Base-by-base conservation (phyloP, 2,113 vertebrate species). In the Empidonax traillii region DNA sequence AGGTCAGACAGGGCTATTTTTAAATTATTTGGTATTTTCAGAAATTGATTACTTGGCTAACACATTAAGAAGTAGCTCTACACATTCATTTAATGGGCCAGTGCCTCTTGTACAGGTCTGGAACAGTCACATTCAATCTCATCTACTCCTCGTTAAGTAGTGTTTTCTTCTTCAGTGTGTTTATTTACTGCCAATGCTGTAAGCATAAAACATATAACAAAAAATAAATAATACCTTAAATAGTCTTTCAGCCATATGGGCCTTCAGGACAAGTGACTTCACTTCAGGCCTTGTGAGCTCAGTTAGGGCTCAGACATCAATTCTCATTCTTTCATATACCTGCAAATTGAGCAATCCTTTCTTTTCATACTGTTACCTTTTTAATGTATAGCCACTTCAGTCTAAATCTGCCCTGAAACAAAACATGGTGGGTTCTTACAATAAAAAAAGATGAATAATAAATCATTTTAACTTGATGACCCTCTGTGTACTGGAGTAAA, bases 1-100 rank as follows among this genome's bases (percentile, higher is more conserved):
- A 94, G 95, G 97, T 97, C 96, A 96, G 94, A 95, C 35, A 84
- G 59, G 94, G 94, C 69, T 97, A 85, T 95, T 98, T 98, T 97
- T 72, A 97, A 98, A 98, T 97, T 97, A 97, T 98, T 97, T 98
- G 97, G 93, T 97, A 97, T 98, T 98, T 98, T 98, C 97, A 97
- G 95, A 97, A 98, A 98, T 97, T 97, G 97, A 98, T 98, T 98
- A 97, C 96, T 97, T 89, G 75, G 81, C 79, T 93, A 97, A 96
- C 96, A 85, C 96, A 97, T 97, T 97, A 97, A 97, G 97, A 97
- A 97, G 96, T 94, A 97, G 85, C 95, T 95, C 82, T 95, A 94
- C 96, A 97, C 96, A 97, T 98, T 98, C 96, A 98, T 98, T 98
- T 98, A 98, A 98, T 98, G 97, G 97, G 89, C 97, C 97, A 97